phyloP scores from a whole-genome alignment of 2,113 vertebrate species.

The Cephalophus harveyi region DNA sequence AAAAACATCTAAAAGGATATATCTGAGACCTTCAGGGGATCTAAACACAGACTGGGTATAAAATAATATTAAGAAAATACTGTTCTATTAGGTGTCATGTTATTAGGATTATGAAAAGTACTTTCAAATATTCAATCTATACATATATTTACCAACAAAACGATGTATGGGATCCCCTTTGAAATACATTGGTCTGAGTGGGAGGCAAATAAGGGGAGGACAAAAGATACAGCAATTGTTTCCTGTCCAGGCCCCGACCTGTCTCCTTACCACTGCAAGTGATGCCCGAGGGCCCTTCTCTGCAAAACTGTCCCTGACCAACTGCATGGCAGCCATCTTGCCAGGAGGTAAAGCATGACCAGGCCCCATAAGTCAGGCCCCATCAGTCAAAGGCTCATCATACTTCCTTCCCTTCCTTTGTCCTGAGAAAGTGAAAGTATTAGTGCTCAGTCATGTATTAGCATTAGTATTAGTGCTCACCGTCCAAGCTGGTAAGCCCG shows the following conservation, averaged over 20 bases:
- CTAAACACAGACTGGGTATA: neutral
- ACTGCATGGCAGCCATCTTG: neutral
- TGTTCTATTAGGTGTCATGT: neutral
- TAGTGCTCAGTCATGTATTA: neutral
- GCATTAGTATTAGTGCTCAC: too few relatives aligned
- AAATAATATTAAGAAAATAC: neutral
- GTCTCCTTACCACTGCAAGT: neutral
- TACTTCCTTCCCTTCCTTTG: neutral
- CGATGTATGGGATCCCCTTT: neutral
- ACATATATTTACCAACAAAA: neutral
- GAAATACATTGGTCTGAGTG: neutral
- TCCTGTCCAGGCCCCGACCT: too few relatives aligned
- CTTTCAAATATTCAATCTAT: neutral
- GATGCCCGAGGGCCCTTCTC: neutral
- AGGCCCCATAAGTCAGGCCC: neutral
- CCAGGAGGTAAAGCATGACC: neutral
- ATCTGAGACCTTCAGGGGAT: neutral
- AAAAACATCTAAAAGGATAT: neutral
- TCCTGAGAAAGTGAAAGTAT: neutral
- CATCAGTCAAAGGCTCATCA: neutral
- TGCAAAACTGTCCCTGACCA: neutral
- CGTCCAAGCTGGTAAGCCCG: too few relatives aligned
- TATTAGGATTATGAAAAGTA: neutral
- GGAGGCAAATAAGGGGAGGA: neutral
- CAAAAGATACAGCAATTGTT: neutral